Conservation (phyloP, 2,797 vertebrate species). For the Cephalopachus bancanus region DNA sequence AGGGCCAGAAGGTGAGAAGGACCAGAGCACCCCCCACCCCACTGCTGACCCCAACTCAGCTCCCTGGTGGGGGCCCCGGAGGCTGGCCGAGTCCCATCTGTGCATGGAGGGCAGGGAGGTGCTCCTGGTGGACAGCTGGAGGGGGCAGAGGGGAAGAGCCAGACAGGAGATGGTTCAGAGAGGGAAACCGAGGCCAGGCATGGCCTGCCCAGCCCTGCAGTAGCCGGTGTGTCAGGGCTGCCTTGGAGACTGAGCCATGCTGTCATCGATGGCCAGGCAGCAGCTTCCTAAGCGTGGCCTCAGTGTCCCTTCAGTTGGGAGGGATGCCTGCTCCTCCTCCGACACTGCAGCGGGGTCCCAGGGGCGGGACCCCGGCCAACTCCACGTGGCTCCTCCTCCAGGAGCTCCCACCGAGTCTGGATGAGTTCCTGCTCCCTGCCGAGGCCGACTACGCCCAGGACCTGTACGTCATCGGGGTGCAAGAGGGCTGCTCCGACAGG, state of each 20-base stretch:
- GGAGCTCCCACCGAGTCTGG: constrained; percentile 94
- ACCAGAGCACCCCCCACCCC: background rate
- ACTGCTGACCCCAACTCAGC: background rate
- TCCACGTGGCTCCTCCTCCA: constrained; percentile 66
- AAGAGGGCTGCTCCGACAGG: constrained; percentile 99
- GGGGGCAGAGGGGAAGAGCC: background rate
- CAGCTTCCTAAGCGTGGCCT: background rate
- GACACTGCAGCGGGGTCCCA: too few relatives aligned
- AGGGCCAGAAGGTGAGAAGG: constrained; percentile 94
- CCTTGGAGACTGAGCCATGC: background rate
- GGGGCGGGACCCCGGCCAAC: too few relatives aligned
- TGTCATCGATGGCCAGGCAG: background rate
- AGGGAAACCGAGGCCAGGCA: background rate
- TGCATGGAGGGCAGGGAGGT: background rate
- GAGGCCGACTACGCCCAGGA: constrained; percentile 97
- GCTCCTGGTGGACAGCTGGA: too few relatives aligned
- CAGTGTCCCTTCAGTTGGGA: background rate
- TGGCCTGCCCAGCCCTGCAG: fast-evolving
- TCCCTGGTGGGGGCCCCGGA: too few relatives aligned
- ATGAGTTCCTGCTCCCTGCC: constrained; percentile 96
- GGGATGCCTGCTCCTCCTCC: background rate
- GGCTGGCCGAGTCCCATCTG: background rate
- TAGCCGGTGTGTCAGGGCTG: background rate
- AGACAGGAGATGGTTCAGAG: too few relatives aligned
- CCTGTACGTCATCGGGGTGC: constrained; percentile 96